Conservation (phyloP, 2,797 vertebrate genomes). For the Macropodus opercularis region DNA sequence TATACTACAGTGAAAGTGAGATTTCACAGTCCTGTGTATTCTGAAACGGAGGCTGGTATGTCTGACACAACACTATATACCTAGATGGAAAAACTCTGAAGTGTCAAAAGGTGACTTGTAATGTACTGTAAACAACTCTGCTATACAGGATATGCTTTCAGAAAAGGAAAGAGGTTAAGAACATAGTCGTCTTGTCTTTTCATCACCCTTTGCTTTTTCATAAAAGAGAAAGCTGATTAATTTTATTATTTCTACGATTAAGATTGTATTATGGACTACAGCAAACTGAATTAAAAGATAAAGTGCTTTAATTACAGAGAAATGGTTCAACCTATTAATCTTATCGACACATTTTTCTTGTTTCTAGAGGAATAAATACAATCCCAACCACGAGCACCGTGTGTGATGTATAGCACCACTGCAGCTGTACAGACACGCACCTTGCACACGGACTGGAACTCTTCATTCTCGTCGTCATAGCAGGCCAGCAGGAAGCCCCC, state of each 20-base stretch:
- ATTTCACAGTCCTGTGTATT: too few species aligned
- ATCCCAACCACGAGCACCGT: neutral
- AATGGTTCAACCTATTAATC: slow-evolving; percentile 1
- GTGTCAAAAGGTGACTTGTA: too few species aligned
- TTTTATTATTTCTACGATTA: neutral
- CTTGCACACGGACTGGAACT: slow-evolving; percentile 94
- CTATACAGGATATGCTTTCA: neutral
- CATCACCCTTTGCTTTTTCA: neutral
- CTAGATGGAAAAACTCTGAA: too few species aligned
- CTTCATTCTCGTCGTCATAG: slow-evolving; percentile 90
- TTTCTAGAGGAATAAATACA: neutral
- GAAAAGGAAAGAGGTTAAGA: neutral
- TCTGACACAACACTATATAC: too few species aligned
- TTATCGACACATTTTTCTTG: slow-evolving; percentile 3
- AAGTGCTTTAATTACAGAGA: neutral
- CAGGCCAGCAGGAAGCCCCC: slow-evolving; percentile 91
- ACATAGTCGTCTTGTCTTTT: neutral
- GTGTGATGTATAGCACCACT: neutral
- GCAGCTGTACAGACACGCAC: slow-evolving; percentile 60
- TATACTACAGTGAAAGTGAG: too few species aligned
- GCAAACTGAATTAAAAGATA: neutral
- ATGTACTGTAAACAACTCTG: too few species aligned
- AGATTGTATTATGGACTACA: neutral
- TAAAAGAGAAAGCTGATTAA: neutral
- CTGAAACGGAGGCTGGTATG: too few species aligned